Base-by-base conservation (phyloP, 2,888 invertebrate species). In the Leucania comma region DNA sequence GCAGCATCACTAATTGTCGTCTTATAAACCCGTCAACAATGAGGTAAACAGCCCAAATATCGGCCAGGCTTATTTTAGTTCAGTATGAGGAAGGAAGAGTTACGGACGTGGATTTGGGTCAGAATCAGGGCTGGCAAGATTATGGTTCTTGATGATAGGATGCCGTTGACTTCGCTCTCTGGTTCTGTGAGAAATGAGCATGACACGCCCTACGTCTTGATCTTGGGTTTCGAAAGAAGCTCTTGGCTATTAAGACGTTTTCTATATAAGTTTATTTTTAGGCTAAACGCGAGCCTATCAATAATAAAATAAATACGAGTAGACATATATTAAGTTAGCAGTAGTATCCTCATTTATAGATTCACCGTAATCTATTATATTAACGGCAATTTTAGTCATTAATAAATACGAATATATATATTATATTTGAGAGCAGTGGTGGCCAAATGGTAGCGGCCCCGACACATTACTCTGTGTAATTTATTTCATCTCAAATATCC, bases 1-100 rank as follows among this genome's bases (percentile, higher is more conserved):
- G 70, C 24, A 46, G 12, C 24, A 2, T 3, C 32, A 42, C 69
- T 53, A 81, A 82, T 80, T 86, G 75, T 69, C 63, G 66, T 78
- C 60, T 60, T 63, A 77, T 86, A 87, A 86, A 86, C 50, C 75
- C 72, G 73, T 87, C 84, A 85, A 62, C 82, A 71, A 71, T 72
- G 59, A 78, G 72, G 83, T 81, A 84, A 82, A 82, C 78, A 71
- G 63, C 56, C 72, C 63, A 82, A 83, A 86, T 83, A 84, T 84
- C 86, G 78, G 76, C 51, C 77, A 68, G 24, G 73, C 68, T 88
- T 90, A 91, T 91, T 90, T 91, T 87, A 78, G 90, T 84, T 66
- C 78, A 69, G 83, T 82, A 91, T 90, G 87, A 91, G 91, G 90
- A 90, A 91, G 90, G 83, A 81, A 79, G 75, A 66, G 59, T 54